Conservation (phyloP, 1,140 invertebrate genomes). For the Bactericera cockerelli region DNA sequence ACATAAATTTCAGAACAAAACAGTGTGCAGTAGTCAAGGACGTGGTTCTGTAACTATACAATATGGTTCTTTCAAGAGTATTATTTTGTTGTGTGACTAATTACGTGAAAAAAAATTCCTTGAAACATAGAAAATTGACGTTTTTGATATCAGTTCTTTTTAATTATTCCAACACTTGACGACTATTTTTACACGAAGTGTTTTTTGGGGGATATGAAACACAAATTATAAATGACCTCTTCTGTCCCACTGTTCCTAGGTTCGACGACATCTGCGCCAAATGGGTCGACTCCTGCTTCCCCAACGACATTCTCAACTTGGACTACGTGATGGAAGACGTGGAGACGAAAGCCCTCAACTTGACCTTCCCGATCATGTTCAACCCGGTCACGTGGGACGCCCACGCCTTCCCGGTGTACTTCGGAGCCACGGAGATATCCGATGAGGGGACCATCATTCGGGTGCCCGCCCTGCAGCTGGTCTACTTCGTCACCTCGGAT, state of each 20-base stretch:
- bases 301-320: slow-evolving; percentile 71
- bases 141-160: too few relatives aligned
- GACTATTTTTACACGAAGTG: too few relatives aligned
- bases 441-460: slow-evolving; percentile 52
- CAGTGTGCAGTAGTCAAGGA: too few relatives aligned
- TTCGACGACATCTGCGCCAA: slow-evolving; percentile 64
- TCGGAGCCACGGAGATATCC: slow-evolving; percentile 59
- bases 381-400: slow-evolving; percentile 70
- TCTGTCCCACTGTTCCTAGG: slow-evolving; percentile 32
- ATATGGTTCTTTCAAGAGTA: too few relatives aligned
- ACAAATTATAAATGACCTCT: too few relatives aligned
- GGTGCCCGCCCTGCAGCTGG: slow-evolving; percentile 66
- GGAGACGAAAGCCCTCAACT: slow-evolving; percentile 48
- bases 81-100: too few relatives aligned
- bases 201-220: too few relatives aligned
- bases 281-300: slow-evolving; percentile 65
- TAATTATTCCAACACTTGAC: too few relatives aligned
- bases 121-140: too few relatives aligned
- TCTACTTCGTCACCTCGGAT: slow-evolving; percentile 71
- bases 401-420: slow-evolving; percentile 70
- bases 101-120: too few relatives aligned
- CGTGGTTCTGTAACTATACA: too few relatives aligned
- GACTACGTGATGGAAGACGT: slow-evolving; percentile 66
- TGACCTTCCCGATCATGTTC: slow-evolving; percentile 75
- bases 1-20: too few relatives aligned